Evolutionary conservation across 1,140 invertebrate species (phyloP).

Genomic region (Heliothis virescens): DNA sequence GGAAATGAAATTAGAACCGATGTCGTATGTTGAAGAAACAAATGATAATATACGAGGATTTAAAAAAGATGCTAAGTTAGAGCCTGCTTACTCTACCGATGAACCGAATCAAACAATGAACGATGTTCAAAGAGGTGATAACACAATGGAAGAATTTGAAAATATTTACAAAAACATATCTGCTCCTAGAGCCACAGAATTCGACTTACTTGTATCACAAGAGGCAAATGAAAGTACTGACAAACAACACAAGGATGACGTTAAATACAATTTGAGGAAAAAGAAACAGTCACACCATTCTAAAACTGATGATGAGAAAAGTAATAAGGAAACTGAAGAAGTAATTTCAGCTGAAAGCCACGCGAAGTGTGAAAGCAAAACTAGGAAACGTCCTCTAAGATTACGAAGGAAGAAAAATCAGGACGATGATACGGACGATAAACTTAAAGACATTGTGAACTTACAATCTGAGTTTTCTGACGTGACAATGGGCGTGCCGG

Average conservation of each 20-base stretch:
- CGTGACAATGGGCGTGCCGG: slow-evolving; percentile 71
- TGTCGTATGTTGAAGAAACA: slow-evolving; percentile 43
- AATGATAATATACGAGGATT: not conserved
- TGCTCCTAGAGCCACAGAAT: slow-evolving; percentile 69
- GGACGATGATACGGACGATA: slow-evolving; percentile 55
- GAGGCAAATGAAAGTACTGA: slow-evolving; percentile 47
- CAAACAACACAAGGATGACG: slow-evolving; percentile 52
- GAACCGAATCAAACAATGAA: slow-evolving; percentile 31
- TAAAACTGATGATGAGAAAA: slow-evolving; percentile 52
- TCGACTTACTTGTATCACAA: slow-evolving; percentile 69
- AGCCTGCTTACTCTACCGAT: not conserved
- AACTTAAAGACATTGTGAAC: slow-evolving; percentile 76
- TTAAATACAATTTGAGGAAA: slow-evolving; percentile 72
- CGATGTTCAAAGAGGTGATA: slow-evolving; percentile 50
- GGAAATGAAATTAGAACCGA: slow-evolving; percentile 48
- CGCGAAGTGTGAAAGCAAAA: slow-evolving; percentile 27
- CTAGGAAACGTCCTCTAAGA: slow-evolving; percentile 50
- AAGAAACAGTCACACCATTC: slow-evolving; percentile 15
- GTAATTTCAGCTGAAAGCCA: slow-evolving; percentile 48
- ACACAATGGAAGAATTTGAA: slow-evolving; percentile 76
- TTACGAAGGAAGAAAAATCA: slow-evolving; percentile 64
- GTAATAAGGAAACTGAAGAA: not conserved
- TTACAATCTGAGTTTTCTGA: slow-evolving; percentile 76
- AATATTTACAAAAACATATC: slow-evolving; percentile 75
- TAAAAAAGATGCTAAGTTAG: not conserved